Conservation (phyloP, 2,113 vertebrate genomes). For the Beaufortia kweichowensis region DNA sequence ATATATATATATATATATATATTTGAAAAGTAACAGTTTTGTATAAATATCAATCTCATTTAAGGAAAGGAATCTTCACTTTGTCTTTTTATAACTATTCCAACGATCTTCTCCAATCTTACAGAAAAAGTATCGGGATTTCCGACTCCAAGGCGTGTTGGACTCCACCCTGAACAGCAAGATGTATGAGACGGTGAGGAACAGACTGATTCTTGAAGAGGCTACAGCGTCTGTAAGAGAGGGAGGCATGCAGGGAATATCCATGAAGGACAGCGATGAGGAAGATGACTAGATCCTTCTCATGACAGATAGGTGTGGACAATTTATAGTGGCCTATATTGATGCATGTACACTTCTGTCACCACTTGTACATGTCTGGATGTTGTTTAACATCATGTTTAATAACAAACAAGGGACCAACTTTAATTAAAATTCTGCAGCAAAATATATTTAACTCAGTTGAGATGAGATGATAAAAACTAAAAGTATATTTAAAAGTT, state of each 20-base stretch:
- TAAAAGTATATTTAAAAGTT: slow-evolving; percentile 32
- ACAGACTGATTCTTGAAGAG: slow-evolving; percentile 94
- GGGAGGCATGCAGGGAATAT: slow-evolving; percentile 94
- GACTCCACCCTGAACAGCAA: slow-evolving; percentile 99
- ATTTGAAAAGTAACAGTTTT: neutral
- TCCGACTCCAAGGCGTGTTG: slow-evolving; percentile 97
- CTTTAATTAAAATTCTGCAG: slow-evolving; percentile 60
- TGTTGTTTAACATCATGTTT: slow-evolving; percentile 75
- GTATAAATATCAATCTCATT: neutral
- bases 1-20: no score
- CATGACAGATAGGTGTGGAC: slow-evolving; percentile 4
- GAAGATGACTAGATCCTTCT: slow-evolving; percentile 81
- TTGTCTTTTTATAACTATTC: neutral
- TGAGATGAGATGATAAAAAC: slow-evolving; percentile 39
- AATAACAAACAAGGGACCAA: slow-evolving; percentile 73
- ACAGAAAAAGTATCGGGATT: slow-evolving; percentile 98
- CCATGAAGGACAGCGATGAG: slow-evolving; percentile 98
- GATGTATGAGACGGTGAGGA: slow-evolving; percentile 96
- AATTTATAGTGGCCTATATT: slow-evolving; percentile 69
- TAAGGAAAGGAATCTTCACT: neutral
- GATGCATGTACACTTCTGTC: slow-evolving; percentile 86
- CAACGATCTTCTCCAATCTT: neutral
- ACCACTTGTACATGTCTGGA: slow-evolving; percentile 80
- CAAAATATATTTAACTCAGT: neutral
- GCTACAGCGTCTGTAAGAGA: slow-evolving; percentile 93